Evolutionary conservation across 2,113 vertebrate genomes (phyloP).

Genomic region (Strix aluco): DNA sequence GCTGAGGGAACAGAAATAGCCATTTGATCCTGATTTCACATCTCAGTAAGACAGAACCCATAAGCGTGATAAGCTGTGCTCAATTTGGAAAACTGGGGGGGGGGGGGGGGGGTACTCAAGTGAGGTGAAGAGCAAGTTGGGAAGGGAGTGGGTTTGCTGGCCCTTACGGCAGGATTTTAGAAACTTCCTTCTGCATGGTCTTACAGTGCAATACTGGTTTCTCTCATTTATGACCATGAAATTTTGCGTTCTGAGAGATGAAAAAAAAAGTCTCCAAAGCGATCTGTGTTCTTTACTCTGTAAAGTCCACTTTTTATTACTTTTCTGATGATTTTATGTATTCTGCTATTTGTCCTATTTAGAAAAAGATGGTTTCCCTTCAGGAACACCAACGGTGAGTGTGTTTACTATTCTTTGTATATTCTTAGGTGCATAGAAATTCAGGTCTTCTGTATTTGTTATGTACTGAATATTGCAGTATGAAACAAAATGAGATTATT

Average conservation of each 20-base stretch:
- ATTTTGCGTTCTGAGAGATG: background rate
- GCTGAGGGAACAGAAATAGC: background rate
- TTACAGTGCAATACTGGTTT: background rate
- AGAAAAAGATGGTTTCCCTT: conserved; percentile 95
- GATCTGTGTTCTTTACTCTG: background rate
- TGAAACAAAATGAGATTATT: background rate
- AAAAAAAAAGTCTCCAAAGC: background rate
- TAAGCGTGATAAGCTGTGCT: background rate
- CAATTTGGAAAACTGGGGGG: background rate
- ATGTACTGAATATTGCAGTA: background rate
- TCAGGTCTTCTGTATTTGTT: background rate
- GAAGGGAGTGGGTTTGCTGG: background rate
- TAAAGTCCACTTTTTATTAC: background rate
- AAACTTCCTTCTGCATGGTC: background rate
- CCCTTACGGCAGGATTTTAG: background rate
- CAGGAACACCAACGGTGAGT: conserved; percentile 89
- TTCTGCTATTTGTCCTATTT: conserved; percentile 47
- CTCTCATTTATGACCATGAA: background rate
- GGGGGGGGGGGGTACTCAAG: background rate
- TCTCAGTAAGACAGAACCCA: background rate
- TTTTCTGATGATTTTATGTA: background rate
- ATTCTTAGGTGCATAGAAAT: background rate
- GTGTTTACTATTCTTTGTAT: background rate
- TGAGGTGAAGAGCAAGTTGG: background rate
- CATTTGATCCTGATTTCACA: background rate